phyloP scores from a whole-genome alignment of 1,140 invertebrate genomes.

The Drosophila nannoptera region DNA sequence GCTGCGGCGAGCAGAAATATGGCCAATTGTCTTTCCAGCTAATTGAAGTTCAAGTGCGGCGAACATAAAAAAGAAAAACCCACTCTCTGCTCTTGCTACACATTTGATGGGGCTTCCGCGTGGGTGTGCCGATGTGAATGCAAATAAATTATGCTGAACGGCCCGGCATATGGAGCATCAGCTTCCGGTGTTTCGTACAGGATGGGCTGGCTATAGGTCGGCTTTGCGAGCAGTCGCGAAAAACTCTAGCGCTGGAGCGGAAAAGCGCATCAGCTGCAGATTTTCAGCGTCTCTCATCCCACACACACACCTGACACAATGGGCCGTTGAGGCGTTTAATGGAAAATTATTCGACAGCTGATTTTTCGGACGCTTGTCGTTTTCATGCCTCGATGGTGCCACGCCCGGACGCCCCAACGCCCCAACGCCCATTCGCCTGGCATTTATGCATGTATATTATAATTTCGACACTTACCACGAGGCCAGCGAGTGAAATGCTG shows the following conservation, averaged over 20 bases:
- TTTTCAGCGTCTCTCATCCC: slow-evolving; percentile 1
- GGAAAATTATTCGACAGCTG: slow-evolving; percentile 31
- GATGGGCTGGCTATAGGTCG: neutral
- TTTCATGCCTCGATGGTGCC: slow-evolving; percentile 50
- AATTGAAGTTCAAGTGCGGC: slow-evolving; percentile 65
- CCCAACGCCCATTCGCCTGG: neutral
- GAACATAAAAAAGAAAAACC: neutral
- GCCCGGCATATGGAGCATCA: slow-evolving; percentile 3
- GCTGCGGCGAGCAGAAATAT: neutral
- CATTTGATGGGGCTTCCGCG: neutral
- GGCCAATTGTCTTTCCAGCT: slow-evolving; percentile 34
- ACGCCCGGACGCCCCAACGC: neutral
- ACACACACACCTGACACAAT: slow-evolving; percentile 5
- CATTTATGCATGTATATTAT: slow-evolving; percentile 43
- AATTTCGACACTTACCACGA: slow-evolving; percentile 56
- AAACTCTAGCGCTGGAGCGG: slow-evolving; percentile 9
- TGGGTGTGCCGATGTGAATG: neutral
- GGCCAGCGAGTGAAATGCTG: slow-evolving; percentile 29
- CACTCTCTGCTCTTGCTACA: no score
- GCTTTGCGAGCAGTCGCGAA: slow-evolving; percentile 1
- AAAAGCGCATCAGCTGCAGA: slow-evolving; percentile 23
- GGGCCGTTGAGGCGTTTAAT: slow-evolving; percentile 10
- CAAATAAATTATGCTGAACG: slow-evolving; percentile 11
- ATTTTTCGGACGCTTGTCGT: slow-evolving; percentile 46
- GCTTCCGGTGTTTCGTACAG: slow-evolving; percentile 11